Base-by-base conservation (phyloP, 2,797 vertebrate genomes). In the Lophius americanus region DNA sequence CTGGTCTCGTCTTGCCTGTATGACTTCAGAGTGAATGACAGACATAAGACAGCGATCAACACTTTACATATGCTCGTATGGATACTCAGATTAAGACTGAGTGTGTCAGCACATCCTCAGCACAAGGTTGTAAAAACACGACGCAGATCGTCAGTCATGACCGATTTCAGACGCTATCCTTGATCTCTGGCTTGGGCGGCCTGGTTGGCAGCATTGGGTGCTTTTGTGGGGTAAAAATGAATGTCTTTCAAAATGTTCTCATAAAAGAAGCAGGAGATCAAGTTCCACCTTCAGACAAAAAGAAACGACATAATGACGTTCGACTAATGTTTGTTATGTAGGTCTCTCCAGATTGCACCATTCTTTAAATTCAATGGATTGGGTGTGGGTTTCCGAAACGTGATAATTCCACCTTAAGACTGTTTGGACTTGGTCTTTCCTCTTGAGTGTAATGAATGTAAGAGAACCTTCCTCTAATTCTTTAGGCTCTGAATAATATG, bases 341-440 rank as follows among this genome's bases (percentile, higher is more conserved):
- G 67, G 11, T 78, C 38, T 47, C 46, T 5, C 5, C 42, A 52
- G 63, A 65, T 52, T 42, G 62, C n/a, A 37, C 60, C 4, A 48
- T 65, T 76, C 58, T 73, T 68, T 53, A 9, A 42, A 63, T 65
- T 82, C 52, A 82, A 75, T 79, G 32, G 70, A 48, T 9, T 56
- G 23, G 78, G 68, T 56, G 79, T 78, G 73, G 55, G 14, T 65
- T 54, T 68, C 67, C 58, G 81, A 68, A 86, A 90, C 12, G 0
- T 14, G 54, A 84, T 85, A 78, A 75, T 72, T 64, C 13, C 67
- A 71, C 37, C 58, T 32, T 51, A 78, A 48, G 12, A 60, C 35
- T 53, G 4, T 47, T 75, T 61, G 60, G 35, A 13, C 43, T 56
- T 54, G 5, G 8, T 14, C 32, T 68, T 75, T 87, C 76, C 53